Conservation (phyloP, 2,888 invertebrate species). For the Baccha elongata region DNA sequence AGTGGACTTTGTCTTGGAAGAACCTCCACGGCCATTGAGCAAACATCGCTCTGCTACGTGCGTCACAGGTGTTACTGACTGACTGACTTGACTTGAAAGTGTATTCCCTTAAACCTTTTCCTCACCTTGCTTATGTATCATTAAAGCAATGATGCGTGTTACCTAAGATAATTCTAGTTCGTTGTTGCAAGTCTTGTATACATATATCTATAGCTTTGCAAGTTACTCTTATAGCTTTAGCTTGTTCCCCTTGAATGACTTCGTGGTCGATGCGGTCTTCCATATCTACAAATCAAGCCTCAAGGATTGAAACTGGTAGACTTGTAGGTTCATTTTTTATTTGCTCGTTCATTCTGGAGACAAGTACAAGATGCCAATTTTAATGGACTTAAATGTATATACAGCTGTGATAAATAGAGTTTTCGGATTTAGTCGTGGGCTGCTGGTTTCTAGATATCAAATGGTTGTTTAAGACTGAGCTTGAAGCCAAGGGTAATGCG, state of each 20-base stretch:
- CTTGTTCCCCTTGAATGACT: conserved; percentile 59
- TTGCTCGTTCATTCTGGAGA: conserved; percentile 45
- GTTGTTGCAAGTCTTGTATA: conserved; percentile 3
- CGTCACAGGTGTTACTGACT: conserved; percentile 59
- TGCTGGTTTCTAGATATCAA: conserved; percentile 45
- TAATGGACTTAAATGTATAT: conserved; percentile 32
- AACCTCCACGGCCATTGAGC: conserved; percentile 48
- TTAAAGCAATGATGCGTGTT: conserved; percentile 50
- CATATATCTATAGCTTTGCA: no score
- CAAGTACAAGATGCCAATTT: conserved; percentile 41
- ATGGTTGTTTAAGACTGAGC: neutral
- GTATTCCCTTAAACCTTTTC: neutral
- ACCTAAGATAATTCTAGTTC: conserved; percentile 30
- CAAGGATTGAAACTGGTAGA: conserved; percentile 46
- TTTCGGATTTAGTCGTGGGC: conserved; percentile 30
- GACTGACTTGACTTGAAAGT: conserved; percentile 7
- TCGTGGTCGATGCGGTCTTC: conserved; percentile 34
- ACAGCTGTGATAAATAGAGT: conserved; percentile 53
- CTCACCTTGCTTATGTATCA: neutral
- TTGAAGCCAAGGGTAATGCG: conserved; percentile 50
- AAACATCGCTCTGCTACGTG: conserved; percentile 42
- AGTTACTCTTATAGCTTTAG: neutral
- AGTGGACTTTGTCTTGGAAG: conserved; percentile 36
- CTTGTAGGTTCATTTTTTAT: conserved; percentile 27
- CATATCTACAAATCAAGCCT: conserved; percentile 48